Base-by-base conservation (phyloP, 2,888 invertebrate species). In the Nasonovia ribisnigri region DNA sequence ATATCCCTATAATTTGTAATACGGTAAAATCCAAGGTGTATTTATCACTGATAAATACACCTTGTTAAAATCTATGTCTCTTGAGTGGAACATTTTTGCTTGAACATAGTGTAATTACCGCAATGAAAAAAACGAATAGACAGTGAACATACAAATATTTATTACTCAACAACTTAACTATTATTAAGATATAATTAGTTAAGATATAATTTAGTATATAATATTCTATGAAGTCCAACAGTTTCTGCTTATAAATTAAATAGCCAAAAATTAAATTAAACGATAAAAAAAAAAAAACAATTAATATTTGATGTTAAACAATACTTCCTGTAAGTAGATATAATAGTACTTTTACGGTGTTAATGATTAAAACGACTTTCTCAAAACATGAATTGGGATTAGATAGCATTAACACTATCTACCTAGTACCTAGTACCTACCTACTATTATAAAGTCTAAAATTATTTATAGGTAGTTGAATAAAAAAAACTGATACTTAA, bases 281-380 rank as follows among this genome's bases (percentile, higher is more conserved):
- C 36, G n/a, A n/a, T n/a, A n/a, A 67, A 67, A 54, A 67, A 67
- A 67, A 67, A 29, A n/a, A n/a, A n/a, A n/a, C 29, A 36, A 36
- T 77, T 77, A n/a, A 77, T 77, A 77, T 77, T 36, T 36, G 36
- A 36, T 77, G 20, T 24, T 13, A n/a, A 67, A 67, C 1, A n/a
- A 46, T 90, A n/a, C 77, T 90, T 77, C 77, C 51, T 42, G 42
- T 36, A 77, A 77, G 77, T 36, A 42, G 36, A 36, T 77, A 42
- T 84, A 51, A 51, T 90, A 90, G 36, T 54, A 91, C n/a, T 24
- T 29, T n/a, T 43, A 90, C 8, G 48, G 84, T 84, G 43, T 20
- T 91, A 84, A 51, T 20, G 54, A 54, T 42, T 91, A 10, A n/a
- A 91, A 91, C 54, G 20, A 91, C 84, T 84, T 57, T 91, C 84